Evolutionary conservation across 2,113 vertebrate genomes (phyloP), one percentile per base, ranked within the genome.

Genomic region (Mellivora capensis): DNA sequence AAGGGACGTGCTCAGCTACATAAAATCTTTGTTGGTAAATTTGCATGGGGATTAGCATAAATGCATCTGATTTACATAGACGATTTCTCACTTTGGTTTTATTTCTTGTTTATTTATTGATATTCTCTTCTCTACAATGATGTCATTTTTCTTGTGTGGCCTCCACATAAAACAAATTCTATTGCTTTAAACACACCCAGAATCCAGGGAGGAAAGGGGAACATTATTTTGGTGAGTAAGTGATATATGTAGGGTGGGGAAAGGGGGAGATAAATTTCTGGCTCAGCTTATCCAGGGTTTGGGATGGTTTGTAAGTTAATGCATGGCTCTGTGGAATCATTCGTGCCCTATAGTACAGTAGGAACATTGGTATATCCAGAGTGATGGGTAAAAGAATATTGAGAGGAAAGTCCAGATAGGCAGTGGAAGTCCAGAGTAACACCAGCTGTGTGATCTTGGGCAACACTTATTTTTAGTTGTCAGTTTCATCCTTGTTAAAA

Each of bases 21-120:
- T 64, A 87, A 49, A 94, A 61, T 81, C 23, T 77, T 96, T 21
- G 1, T 52, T 69, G 80, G 34, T 67, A 7, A 83, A 83, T 96
- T 95, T 97, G 85, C 77, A 44, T 91, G 88, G 12, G 57, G 17
- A 85, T 97, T 97, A 93, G 83, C 87, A 96, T 96, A 96, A 76
- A 95, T 85, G 34, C 31, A 54, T 95, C 42, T 84, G 23, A 87
- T 96, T 91, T 97, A 39, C 93, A 90, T 96, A 90, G 13, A 5
- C 2, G 39, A 85, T 81, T 57, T 76, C 67, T 97, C 59, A 76
- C 12, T 6, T 76, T 91, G 37, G 27, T 89, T 95, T 96, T 93
- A 96, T 93, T 93, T 96, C 37, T 93, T 91, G 61, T 96, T 97
- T 97, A 93, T 92, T 96, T 94, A 67, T 95, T 87, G 76, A 52